phyloP scores from a whole-genome alignment of 2,888 invertebrate species.

The Cyaniris semiargus region DNA sequence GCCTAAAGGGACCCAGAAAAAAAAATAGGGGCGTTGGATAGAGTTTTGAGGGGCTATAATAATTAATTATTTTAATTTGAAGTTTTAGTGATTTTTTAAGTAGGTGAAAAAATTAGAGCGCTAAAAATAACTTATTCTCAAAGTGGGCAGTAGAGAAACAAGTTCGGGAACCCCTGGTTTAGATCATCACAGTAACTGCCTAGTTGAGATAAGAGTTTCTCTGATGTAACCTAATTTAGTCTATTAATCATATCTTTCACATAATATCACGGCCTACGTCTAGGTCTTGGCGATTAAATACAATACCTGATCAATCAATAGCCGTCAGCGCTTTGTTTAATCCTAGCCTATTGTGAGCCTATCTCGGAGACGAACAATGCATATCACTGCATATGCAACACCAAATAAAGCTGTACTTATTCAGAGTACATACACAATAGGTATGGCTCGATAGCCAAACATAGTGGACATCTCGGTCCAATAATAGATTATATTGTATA shows the following conservation, averaged over 20 bases:
- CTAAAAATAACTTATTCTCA: too few species aligned
- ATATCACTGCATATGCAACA: conserved; percentile 1
- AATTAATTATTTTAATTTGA: too few species aligned
- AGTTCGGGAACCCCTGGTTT: neutral
- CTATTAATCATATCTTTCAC: neutral
- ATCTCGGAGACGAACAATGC: conserved; percentile 16
- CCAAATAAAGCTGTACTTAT: conserved; percentile 18
- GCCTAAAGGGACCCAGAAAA: too few species aligned
- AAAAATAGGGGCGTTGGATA: too few species aligned
- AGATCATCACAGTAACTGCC: neutral
- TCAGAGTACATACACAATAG: conserved; percentile 11
- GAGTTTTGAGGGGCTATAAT: too few species aligned
- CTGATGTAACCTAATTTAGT: neutral
- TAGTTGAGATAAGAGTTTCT: neutral
- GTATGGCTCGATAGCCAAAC: neutral
- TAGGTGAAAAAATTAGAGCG: too few species aligned
- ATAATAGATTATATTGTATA: neutral
- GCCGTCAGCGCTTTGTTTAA: neutral
- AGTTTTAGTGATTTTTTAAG: too few species aligned
- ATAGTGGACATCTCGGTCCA: neutral
- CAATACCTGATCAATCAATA: neutral
- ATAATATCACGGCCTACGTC: neutral
- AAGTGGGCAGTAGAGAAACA: too few species aligned
- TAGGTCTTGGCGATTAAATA: neutral
- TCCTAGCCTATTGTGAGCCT: neutral